These are phyloP conservation scores for Stegophylla sp. DNA, from an alignment of 2,888 invertebrate species.

Conservation along the genomic window DNA sequence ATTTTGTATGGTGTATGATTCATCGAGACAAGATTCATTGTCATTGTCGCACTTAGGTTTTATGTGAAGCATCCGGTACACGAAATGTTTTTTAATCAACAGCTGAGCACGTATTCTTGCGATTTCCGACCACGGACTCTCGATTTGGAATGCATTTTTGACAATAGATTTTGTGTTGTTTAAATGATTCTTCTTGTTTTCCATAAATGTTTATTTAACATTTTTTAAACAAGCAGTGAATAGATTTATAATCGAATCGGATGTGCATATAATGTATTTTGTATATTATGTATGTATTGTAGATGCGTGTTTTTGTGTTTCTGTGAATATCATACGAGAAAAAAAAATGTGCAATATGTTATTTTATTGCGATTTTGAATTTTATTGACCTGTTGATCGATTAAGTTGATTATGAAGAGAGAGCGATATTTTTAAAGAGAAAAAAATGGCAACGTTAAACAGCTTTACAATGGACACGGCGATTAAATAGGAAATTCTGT, in stretches of 20 bases:
- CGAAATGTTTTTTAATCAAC: constrained; percentile 46
- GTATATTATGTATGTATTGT: too few relatives aligned
- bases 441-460: constrained; percentile 54
- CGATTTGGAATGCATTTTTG: constrained; percentile 28
- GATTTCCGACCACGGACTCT: constrained; percentile 41
- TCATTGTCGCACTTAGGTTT: constrained; percentile 2
- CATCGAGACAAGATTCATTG: constrained; percentile 16
- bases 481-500: constrained; percentile 56
- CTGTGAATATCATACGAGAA: too few relatives aligned
- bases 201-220: constrained; percentile 28
- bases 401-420: constrained; percentile 29
- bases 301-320: too few relatives aligned
- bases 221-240: neutral
- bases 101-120: constrained; percentile 46
- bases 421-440: constrained; percentile 31
- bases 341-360: constrained; percentile 7
- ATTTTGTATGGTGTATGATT: constrained; percentile 23
- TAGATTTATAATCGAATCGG: constrained; percentile 22
- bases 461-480: constrained; percentile 46
- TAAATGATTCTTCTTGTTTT: constrained; percentile 16
- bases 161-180: constrained; percentile 29
- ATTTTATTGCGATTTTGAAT: neutral
- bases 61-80: constrained; percentile 45
- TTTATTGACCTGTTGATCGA: constrained; percentile 33
- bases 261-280: neutral